Conservation (phyloP, 2,113 vertebrate genomes). For the Patagioenas fasciata region DNA sequence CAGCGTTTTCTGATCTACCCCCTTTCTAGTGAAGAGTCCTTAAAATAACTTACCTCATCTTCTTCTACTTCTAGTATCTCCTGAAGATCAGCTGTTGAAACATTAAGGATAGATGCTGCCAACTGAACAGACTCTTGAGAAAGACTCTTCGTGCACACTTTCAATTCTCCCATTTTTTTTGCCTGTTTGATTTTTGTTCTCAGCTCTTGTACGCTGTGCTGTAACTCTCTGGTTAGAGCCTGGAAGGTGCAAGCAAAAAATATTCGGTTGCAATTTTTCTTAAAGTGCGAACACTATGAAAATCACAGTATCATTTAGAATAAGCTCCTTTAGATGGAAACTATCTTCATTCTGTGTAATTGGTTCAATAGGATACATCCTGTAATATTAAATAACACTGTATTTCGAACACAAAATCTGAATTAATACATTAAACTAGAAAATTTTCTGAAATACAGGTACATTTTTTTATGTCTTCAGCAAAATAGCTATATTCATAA, state of each 20-base stretch:
- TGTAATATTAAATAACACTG: not conserved
- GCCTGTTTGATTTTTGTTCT: constrained; percentile 81
- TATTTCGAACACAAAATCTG: not conserved
- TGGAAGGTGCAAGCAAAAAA: constrained; percentile 12
- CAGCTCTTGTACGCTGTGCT: constrained; percentile 77
- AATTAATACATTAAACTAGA: not conserved
- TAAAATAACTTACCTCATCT: constrained; percentile 77
- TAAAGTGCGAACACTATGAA: not conserved
- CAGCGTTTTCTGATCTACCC: not conserved
- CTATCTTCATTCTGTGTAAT: not conserved
- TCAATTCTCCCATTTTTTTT: constrained; percentile 69
- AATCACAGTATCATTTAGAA: not conserved
- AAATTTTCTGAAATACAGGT: not conserved
- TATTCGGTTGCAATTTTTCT: constrained; percentile 12
- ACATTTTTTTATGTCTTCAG: not conserved
- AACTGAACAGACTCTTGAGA: constrained; percentile 83
- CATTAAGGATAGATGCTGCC: constrained; percentile 91
- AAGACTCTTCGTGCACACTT: constrained; percentile 54
- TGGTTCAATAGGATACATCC: not conserved
- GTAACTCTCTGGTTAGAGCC: constrained; percentile 84
- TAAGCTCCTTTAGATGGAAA: not conserved
- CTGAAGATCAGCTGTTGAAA: constrained; percentile 86
- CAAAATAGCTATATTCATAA: not conserved
- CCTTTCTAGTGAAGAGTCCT: not conserved
- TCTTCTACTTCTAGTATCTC: constrained; percentile 87